These are phyloP conservation scores for Pygocentrus nattereri DNA, from an alignment of 2,797 vertebrate species.

Conservation along the genomic window DNA sequence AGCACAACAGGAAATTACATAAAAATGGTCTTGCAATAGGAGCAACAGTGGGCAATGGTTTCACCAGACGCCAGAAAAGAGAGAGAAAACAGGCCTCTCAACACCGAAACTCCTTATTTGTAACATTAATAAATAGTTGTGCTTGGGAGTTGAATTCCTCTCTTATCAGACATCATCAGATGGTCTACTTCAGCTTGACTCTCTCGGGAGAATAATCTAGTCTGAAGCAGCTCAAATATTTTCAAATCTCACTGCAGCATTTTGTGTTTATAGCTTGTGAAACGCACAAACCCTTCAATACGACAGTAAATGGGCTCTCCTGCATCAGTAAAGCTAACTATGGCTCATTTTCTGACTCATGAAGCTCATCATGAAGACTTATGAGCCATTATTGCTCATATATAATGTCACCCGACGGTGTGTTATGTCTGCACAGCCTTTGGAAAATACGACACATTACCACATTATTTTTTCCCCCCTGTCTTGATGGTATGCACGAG, in stretches of 20 bases:
- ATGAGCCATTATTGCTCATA: not conserved
- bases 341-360: not conserved
- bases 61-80: conserved; percentile 12
- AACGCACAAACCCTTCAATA: not conserved
- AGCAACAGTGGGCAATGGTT: conserved; percentile 52
- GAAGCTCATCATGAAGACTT: not conserved
- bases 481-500: conserved; percentile 1
- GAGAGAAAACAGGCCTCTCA: conserved; percentile 8
- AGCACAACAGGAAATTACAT: conserved; percentile 78
- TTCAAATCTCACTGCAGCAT: not conserved
- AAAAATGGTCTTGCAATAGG: conserved; percentile 54
- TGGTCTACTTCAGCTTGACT: not conserved
- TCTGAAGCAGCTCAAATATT: not conserved
- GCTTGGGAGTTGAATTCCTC: conserved; percentile 1
- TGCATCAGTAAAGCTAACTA: not conserved
- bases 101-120: conserved; percentile 17
- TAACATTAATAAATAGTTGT: not conserved
- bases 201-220: not conserved
- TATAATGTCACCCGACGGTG: not conserved
- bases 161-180: conserved; percentile 5
- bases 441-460: conserved; percentile 1
- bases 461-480: conserved; percentile 3
- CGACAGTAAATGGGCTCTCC: not conserved
- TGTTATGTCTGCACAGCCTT: conserved; percentile 2
- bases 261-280: not conserved